Base-by-base conservation (phyloP, 2,888 invertebrate species). In the Pterostichus madidus region DNA sequence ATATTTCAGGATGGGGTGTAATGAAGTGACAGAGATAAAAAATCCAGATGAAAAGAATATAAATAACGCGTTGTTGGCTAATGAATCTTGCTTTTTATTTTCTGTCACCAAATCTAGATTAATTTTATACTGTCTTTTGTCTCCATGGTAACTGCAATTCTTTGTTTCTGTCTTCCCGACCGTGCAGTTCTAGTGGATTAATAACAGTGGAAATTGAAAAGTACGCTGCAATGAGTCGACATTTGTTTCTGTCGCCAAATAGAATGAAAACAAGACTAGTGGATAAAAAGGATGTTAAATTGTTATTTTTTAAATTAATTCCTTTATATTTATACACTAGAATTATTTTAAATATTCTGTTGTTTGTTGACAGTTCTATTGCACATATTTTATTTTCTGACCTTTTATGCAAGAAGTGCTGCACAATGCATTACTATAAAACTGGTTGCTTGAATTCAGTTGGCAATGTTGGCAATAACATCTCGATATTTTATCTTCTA, bases 201-300 rank as follows among this genome's bases (percentile, higher is more conserved):
- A 59, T 59, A 59, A 17, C 59, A 11, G 31, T 3, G 59, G 59
- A 59, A 59, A 59, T 59, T 59, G 59, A 59, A 49, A 39, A 53
- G 53, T 59, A 10, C 59, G 17, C 13, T 17, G 59, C 59, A 59
- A 59, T 59, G 59, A 59, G 10, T 24, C 8, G 59, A 31, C 31
- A 59, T 24, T 59, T 59, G 5, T 59, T 59, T 59, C 17, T 17
- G 49, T n/a, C 49, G 13, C n/a, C 13, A 2, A 39, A 7, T 6
- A 5, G 1, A 49, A 10, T 10, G 49, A 49, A 13, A 49, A 49
- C n/a, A n/a, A n/a, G 49, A 49, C 11, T 49, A 49, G 5, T 39
- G 39, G 39, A 39, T 3, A 6, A 5, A 39, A 5, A 39, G 39
- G 39, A 8, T 39, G 39, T 39, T 39, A 39, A 24, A 24, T 24